Evolutionary conservation across 2,888 invertebrate genomes (phyloP).

Genomic region (Tinea semifulvella): DNA sequence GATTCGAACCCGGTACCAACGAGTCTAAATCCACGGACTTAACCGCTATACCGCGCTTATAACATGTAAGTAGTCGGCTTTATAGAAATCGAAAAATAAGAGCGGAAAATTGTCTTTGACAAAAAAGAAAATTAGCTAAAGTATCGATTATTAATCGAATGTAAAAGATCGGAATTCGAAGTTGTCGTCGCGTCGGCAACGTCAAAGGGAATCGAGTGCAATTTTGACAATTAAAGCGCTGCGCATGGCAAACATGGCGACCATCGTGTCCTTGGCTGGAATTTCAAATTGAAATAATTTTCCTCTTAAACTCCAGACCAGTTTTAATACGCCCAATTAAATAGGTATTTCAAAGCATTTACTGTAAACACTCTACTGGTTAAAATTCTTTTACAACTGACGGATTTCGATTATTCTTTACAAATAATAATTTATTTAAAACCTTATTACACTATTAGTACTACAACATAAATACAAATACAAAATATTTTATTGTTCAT

Average conservation of each 20-base stretch:
- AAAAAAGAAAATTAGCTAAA: constrained; percentile 8
- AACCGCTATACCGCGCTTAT: too few relatives aligned
- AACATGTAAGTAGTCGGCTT: too few relatives aligned
- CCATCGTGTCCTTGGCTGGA: constrained; percentile 54
- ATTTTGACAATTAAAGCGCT: constrained; percentile 64
- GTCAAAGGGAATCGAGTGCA: constrained; percentile 27
- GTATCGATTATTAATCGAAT: constrained; percentile 33
- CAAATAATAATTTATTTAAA: too few relatives aligned
- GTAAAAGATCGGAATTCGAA: constrained; percentile 27
- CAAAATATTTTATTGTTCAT: too few relatives aligned
- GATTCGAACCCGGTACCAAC: too few relatives aligned
- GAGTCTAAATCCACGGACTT: too few relatives aligned
- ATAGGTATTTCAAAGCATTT: constrained; percentile 10
- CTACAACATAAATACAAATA: too few relatives aligned
- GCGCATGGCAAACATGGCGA: constrained; percentile 45
- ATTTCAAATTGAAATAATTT: constrained; percentile 38
- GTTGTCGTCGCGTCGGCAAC: constrained; percentile 32
- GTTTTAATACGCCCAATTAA: constrained; percentile 27
- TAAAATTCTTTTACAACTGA: constrained; percentile 9
- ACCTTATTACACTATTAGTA: too few relatives aligned
- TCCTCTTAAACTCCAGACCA: constrained; percentile 36
- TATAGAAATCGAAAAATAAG: not conserved
- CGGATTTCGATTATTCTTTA: not conserved
- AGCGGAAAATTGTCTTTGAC: too few relatives aligned
- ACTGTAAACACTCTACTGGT: constrained; percentile 13